A percentile compares a stretch with the other conserved stretches of the same genome.
Evolutionary conservation across 2,888 invertebrate species (phyloP).

Genomic region (Notocelia uddmanniana): DNA sequence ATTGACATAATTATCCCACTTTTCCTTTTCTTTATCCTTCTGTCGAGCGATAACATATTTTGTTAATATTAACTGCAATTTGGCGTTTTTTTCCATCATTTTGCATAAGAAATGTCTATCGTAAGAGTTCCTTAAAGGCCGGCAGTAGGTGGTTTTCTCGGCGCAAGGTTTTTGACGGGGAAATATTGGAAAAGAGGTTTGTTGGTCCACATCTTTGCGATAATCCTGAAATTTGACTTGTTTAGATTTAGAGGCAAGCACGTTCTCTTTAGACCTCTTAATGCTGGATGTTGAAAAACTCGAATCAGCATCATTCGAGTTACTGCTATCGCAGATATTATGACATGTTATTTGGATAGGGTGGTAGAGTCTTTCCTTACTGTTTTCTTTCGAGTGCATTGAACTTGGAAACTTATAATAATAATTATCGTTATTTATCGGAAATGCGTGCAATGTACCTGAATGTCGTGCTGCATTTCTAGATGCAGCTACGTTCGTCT

Average conservation of each 20-base stretch:
- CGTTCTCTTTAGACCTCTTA: not conserved
- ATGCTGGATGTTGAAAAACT: not conserved
- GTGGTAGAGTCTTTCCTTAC: not conserved
- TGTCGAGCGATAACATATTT: constrained; percentile 61
- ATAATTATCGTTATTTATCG: not conserved
- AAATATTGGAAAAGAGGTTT: constrained; percentile 24
- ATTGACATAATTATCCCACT: constrained; percentile 73
- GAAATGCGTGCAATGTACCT: not conserved
- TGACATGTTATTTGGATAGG: not conserved
- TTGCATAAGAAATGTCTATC: constrained; percentile 62
- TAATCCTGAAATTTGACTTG: not conserved
- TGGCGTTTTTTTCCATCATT: constrained; percentile 64
- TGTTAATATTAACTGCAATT: constrained; percentile 61
- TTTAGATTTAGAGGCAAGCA: not conserved
- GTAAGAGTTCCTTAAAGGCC: constrained; percentile 57
- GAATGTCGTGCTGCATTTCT: not conserved
- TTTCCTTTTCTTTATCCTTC: constrained; percentile 63
- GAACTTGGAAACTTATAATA: not conserved
- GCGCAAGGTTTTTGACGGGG: constrained; percentile 48
- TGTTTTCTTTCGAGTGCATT: not conserved
- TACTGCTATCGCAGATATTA: not conserved
- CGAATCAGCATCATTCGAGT: not conserved
- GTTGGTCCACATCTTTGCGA: constrained; percentile 9
- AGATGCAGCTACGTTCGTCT: not conserved
- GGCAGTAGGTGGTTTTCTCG: constrained; percentile 66